Conservation (phyloP, 2,113 vertebrate genomes). For the Sylvietta virens region DNA sequence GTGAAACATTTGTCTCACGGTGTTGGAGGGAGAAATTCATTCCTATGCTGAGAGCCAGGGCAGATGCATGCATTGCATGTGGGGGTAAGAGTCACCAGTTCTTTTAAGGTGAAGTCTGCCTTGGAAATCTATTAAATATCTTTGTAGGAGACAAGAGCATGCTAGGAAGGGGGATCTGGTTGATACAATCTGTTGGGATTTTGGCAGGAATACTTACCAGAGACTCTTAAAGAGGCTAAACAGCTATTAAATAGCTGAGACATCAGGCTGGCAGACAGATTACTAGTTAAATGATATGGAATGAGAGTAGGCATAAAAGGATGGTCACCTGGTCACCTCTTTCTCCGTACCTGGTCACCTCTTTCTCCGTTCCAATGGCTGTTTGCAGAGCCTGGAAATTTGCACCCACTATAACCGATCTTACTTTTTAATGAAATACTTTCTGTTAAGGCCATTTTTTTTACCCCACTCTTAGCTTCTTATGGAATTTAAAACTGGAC, state of each 20-base stretch:
- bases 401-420: background rate
- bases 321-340: too few relatives aligned
- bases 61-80: background rate
- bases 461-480: background rate
- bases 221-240: background rate
- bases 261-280: background rate
- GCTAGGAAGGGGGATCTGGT: background rate
- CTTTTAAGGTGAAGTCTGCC: background rate
- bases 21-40: background rate
- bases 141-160: background rate
- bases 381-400: background rate
- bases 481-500: background rate
- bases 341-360: background rate
- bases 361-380: background rate
- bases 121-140: background rate
- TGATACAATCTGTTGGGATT: background rate
- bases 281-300: background rate
- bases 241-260: background rate
- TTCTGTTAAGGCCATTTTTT: background rate
- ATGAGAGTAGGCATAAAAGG: background rate
- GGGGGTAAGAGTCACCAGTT: background rate
- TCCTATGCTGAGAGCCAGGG: background rate
- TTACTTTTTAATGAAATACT: background rate
- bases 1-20: background rate
- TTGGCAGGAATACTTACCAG: background rate